Conservation (phyloP, 2,113 vertebrate genomes). For the Uropsilus gracilis region DNA sequence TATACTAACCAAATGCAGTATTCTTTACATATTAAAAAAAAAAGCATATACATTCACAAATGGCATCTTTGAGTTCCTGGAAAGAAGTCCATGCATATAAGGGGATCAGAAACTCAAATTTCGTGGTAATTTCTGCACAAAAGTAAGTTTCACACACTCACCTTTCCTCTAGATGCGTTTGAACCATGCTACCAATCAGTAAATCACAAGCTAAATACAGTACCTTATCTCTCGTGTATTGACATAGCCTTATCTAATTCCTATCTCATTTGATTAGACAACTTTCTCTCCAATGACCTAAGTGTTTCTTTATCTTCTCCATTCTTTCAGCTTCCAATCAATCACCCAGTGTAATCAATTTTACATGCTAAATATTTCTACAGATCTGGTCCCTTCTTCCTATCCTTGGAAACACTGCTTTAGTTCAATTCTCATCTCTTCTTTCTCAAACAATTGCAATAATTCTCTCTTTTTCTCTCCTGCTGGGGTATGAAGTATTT, state of each 20-base stretch:
- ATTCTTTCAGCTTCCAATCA: neutral
- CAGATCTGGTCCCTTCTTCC: neutral
- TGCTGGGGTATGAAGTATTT: no score
- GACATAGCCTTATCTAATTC: neutral
- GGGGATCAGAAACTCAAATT: neutral
- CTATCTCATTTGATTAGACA: neutral
- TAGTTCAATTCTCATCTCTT: neutral
- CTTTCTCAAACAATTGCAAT: neutral
- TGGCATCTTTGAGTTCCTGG: neutral
- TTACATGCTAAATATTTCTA: neutral
- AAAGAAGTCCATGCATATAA: neutral
- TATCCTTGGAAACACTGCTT: neutral
- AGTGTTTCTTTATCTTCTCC: neutral
- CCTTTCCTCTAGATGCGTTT: neutral
- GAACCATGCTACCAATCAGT: no score
- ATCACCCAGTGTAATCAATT: neutral
- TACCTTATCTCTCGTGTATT: neutral
- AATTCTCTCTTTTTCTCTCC: neutral
- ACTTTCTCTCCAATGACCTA: neutral
- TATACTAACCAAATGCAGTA: neutral
- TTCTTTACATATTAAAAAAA: neutral
- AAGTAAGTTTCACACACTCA: neutral
- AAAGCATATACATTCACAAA: neutral
- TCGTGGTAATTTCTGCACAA: neutral
- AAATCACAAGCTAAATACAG: neutral